Evolutionary conservation across 1,140 invertebrate species (phyloP).

Genomic region (Diorhabda carinulata): DNA sequence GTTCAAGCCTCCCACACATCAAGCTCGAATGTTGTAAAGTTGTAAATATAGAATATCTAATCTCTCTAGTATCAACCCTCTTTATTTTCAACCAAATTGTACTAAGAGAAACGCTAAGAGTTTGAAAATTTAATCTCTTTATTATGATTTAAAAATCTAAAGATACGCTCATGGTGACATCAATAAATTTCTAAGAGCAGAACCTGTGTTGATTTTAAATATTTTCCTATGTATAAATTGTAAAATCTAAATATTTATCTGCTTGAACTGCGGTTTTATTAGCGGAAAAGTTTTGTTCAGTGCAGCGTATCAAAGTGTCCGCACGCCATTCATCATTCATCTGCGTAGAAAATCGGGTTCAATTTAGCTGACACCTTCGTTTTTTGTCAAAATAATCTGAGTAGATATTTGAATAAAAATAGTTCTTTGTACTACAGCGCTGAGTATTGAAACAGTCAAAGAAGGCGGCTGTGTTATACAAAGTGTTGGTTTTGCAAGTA

Average conservation of each 20-base stretch:
- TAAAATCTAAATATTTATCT: slow-evolving; percentile 30
- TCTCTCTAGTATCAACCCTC: no score
- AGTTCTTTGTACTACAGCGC: slow-evolving; percentile 4
- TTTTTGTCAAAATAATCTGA: slow-evolving; percentile 4
- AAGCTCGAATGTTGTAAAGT: no score
- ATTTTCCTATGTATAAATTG: slow-evolving; percentile 22
- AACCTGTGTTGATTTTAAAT: slow-evolving; percentile 29
- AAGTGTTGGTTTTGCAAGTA: background rate
- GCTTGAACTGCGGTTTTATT: slow-evolving; percentile 31
- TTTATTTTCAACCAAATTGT: no score
- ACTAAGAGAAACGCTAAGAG: no score
- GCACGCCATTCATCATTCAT: slow-evolving; percentile 28
- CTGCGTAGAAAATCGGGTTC: background rate
- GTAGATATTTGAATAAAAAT: background rate
- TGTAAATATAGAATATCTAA: no score
- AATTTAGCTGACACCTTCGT: slow-evolving; percentile 17
- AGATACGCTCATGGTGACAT: slow-evolving; percentile 6
- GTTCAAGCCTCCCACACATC: no score
- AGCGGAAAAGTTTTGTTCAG: slow-evolving; percentile 32
- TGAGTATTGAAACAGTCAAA: background rate
- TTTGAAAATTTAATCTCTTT: no score
- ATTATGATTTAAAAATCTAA: no score
- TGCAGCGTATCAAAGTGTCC: slow-evolving; percentile 33
- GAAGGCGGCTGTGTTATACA: background rate
- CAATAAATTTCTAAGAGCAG: slow-evolving; percentile 22